Base-by-base conservation (phyloP, 2,113 vertebrate species). In the Pelecanoides urinatrix region DNA sequence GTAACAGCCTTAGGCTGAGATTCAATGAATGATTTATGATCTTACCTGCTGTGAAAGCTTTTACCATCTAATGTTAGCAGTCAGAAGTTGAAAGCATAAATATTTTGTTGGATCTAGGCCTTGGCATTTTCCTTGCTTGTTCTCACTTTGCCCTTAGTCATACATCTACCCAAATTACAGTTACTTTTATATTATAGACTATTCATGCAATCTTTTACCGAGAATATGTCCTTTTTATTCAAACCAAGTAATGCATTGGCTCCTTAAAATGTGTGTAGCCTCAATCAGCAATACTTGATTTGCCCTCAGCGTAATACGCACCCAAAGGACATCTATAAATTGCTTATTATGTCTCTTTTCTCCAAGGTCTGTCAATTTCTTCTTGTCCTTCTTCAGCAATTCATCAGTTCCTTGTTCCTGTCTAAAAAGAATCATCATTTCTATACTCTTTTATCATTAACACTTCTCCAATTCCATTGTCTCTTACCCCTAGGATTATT, bases 111-210 rank as follows among this genome's bases (percentile, higher is more conserved):
- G 50, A 88, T 84, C 47, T 70, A 16, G 30, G 34, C 71, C 53
- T 90, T 34, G 4, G 53, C 32, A 80, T 80, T 96, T 86, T 63
- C 44, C 30, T 70, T 74, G n/a, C 55, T 95, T 94, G 40, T 81
- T 96, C 84, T 95, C 65, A 58, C 14, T 95, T 95, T 94, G 42
- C 79, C 65, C 67, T 86, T 88, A 85, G 87, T 87, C 68, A 92
- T 55, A 36, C 73, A 92, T 74, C 84, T 95, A 80, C 38, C 20
- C 49, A 42, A 86, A 91, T 83, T 94, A 83, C 22, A 59, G 52
- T 88, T 94, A 70, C 82, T 94, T 91, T 81, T 62, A 59, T 42
- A 16, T 75, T 92, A 78, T 67, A 88, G 0, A 8, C 27, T 85
- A 45, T 72, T 94, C 29, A 73, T 92, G 26, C 15, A 84, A 58